Base-by-base conservation (phyloP, 2,113 vertebrate species). In the Zootoca vivipara region DNA sequence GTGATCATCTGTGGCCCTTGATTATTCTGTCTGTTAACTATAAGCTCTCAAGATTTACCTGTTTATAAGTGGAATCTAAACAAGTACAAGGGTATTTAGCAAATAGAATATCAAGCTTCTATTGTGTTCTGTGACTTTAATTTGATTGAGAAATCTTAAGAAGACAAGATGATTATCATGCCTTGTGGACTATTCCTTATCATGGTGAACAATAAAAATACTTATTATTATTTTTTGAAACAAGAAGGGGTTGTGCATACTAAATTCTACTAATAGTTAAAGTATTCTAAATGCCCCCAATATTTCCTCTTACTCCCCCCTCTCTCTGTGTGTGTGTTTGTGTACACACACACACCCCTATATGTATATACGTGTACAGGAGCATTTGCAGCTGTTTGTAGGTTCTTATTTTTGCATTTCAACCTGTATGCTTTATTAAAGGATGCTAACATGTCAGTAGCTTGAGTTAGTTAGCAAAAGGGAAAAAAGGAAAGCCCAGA, bases 401-500 rank as follows among this genome's bases (percentile, higher is more conserved):
- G 22, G 9, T 72, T 80, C 78, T 72, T 13, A 30, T 77, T 75
- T 82, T 69, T 82, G 22, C 72, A 86, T 94, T 90, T 90, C 64
- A 91, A 82, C 75, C 42, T 70, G 72, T 2, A 3, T 86, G 24
- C 6, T 64, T 79, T 88, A 80, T 94, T 90, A 79, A 93, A 93
- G 78, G 40, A 93, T 83, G 35, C 2, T 30, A 28, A 82, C 86
- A 90, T 86, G 16, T 40, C 87, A 72, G 67, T 79, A 79, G 78
- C 72, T 7, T 69, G 35, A 58, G 69, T 87, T 89, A 94, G 86
- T 92, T 87, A 83, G 73, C 35, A 90, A 93, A 52, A 52, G 46
- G 46, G 46, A 52, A 52, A 52, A 52, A 52, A 90, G 52, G 40
- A 62, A 81, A 91, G 89, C 83, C 87, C 82, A 74, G 78, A 93